These are phyloP conservation scores for Ectobius pallidus DNA, from an alignment of 2,888 invertebrate genomes.

Conservation along the genomic window DNA sequence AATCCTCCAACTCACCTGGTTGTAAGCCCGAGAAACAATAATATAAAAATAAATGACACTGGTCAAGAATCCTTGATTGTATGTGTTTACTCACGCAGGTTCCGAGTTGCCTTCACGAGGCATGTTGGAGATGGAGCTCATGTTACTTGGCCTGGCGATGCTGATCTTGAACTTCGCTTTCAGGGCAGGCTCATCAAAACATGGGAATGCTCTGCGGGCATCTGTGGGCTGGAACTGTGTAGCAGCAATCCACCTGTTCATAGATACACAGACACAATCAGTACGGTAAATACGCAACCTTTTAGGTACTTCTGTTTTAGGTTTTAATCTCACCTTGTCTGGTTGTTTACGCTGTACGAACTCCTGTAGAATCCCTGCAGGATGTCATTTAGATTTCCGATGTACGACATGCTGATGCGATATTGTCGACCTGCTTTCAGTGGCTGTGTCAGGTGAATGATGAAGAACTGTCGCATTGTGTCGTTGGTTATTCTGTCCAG, in stretches of 20 bases:
- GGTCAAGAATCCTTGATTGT: too few species aligned
- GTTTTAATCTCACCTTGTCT: slow-evolving; percentile 76
- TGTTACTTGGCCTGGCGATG: slow-evolving; percentile 71
- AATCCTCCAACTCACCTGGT: too few species aligned
- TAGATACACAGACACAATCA: slow-evolving; percentile 45
- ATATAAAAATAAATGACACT: too few species aligned
- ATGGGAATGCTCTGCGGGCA: slow-evolving; percentile 82
- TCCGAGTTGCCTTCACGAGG: slow-evolving; percentile 59
- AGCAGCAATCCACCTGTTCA: slow-evolving; percentile 74
- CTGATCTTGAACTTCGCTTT: slow-evolving; percentile 82
- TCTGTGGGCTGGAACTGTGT: slow-evolving; percentile 86
- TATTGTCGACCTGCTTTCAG: slow-evolving; percentile 68
- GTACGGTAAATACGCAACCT: background rate
- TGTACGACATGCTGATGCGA: slow-evolving; percentile 70
- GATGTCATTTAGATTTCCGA: slow-evolving; percentile 74
- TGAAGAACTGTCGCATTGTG: slow-evolving; percentile 70
- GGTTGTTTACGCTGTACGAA: slow-evolving; percentile 72
- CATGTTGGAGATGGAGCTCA: slow-evolving; percentile 84
- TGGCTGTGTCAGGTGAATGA: slow-evolving; percentile 65
- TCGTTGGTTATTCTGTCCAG: slow-evolving; percentile 57
- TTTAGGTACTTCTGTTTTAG: too few species aligned
- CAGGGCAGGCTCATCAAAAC: slow-evolving; percentile 85
- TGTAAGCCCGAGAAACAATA: too few species aligned
- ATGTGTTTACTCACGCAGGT: slow-evolving; percentile 64
- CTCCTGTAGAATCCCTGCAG: slow-evolving; percentile 84